Conservation (phyloP, 2,113 vertebrate species). For the Hippocampus guttulatus region DNA sequence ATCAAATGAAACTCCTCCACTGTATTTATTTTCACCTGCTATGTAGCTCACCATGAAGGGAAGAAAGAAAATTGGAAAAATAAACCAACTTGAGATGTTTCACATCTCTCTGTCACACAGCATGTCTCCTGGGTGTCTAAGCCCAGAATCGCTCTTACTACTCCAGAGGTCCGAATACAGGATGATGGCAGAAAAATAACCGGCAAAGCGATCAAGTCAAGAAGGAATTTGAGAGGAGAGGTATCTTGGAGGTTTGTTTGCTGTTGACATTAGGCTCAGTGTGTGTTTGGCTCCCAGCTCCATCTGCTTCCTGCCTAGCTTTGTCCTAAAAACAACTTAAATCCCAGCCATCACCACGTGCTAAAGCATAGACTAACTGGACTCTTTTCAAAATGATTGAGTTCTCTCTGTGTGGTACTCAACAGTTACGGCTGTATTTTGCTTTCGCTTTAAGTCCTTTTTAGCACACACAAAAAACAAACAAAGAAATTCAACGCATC, state of each 20-base stretch:
- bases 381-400: neutral
- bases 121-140: neutral
- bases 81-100: conserved; percentile 16
- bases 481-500: neutral
- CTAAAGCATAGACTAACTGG: neutral
- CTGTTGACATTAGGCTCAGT: conserved; percentile 13
- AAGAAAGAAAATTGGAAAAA: conserved; percentile 1
- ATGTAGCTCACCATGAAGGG: neutral
- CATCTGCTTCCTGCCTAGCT: conserved; percentile 10
- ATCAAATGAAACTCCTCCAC: conserved; percentile 5
- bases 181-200: neutral
- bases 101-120: conserved; percentile 11
- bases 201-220: conserved; percentile 2
- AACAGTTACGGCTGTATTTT: neutral
- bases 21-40: conserved; percentile 14
- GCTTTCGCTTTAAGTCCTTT: neutral
- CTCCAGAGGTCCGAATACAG: conserved; percentile 4
- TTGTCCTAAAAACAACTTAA: conserved; percentile 6
- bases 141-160: neutral
- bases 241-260: conserved; percentile 21
- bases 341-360: neutral
- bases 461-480: neutral
- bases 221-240: conserved; percentile 19
- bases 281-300: conserved; percentile 10
- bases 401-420: neutral